Evolutionary conservation across 2,797 vertebrate genomes (phyloP).

Genomic region (Coreius guichenoti): DNA sequence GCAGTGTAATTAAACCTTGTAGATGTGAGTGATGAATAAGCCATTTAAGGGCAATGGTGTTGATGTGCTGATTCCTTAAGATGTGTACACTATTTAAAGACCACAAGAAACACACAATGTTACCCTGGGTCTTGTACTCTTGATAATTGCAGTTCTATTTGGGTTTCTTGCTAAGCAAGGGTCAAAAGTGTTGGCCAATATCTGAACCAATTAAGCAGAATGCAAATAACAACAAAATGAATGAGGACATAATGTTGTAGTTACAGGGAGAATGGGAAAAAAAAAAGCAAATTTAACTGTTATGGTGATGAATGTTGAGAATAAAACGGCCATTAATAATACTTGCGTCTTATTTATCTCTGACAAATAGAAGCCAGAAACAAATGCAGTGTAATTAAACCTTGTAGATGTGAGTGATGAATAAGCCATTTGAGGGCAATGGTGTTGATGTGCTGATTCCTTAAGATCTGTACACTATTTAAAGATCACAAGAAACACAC

Average conservation of each 20-base stretch:
- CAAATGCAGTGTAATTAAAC: background rate
- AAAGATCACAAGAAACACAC: background rate
- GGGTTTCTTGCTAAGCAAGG: background rate
- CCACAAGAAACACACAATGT: background rate
- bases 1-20: background rate
- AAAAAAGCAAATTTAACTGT: background rate
- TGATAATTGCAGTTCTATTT: background rate
- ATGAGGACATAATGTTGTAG: background rate
- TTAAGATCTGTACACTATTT: background rate
- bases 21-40: background rate
- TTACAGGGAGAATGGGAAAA: background rate
- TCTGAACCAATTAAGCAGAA: slow-evolving; percentile 12
- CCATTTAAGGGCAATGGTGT: background rate
- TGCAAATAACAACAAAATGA: slow-evolving; percentile 12
- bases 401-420: background rate
- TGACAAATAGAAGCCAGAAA: slow-evolving; percentile 5
- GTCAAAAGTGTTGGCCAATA: slow-evolving; percentile 1
- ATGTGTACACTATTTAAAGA: background rate
- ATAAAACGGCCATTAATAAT: slow-evolving; percentile 12
- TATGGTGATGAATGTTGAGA: slow-evolving; percentile 26
- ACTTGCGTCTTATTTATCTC: background rate
- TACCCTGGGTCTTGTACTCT: background rate
- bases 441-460: background rate
- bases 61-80: background rate
- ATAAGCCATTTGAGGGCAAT: background rate